Percentiles rank a stretch among this genome's conserved stretches.
Conservation (phyloP, 2,888 invertebrate genomes). For the Archips xylosteana region DNA sequence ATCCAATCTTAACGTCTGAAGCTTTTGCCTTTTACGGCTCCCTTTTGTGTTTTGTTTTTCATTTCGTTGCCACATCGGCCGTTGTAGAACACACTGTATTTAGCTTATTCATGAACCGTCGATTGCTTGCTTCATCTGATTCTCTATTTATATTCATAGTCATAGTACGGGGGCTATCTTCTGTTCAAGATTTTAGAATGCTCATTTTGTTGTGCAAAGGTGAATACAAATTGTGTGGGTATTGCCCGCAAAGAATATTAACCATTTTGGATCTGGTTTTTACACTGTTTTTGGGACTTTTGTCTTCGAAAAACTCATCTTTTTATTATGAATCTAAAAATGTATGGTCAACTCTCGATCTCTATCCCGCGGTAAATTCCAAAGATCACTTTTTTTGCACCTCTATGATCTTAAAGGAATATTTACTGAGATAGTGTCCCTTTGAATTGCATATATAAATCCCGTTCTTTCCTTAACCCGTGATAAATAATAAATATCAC, state of each 20-base stretch:
- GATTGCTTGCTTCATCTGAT: conserved; percentile 24
- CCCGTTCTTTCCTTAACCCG: too few relatives aligned
- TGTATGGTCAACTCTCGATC: too few relatives aligned
- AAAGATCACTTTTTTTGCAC: too few relatives aligned
- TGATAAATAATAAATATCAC: too few relatives aligned
- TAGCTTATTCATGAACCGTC: conserved; percentile 30
- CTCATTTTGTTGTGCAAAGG: conserved; percentile 5
- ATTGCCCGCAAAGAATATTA: not conserved
- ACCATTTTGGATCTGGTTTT: not conserved
- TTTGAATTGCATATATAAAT: too few relatives aligned
- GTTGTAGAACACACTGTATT: conserved; percentile 16
- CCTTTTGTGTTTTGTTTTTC: conserved; percentile 4
- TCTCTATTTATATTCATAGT: conserved; percentile 34
- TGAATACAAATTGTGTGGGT: conserved; percentile 6
- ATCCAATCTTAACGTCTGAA: not conserved
- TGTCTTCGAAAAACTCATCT: too few relatives aligned
- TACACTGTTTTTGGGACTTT: too few relatives aligned
- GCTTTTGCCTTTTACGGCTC: not conserved
- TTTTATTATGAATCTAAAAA: too few relatives aligned
- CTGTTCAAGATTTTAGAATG: conserved; percentile 18
- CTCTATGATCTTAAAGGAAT: too few relatives aligned
- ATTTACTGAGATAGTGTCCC: too few relatives aligned
- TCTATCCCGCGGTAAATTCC: too few relatives aligned
- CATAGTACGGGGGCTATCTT: conserved; percentile 4
- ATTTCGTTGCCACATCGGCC: conserved; percentile 4